Base-by-base conservation (phyloP, 2,888 invertebrate species). In the Lasioglossum calceatum region DNA sequence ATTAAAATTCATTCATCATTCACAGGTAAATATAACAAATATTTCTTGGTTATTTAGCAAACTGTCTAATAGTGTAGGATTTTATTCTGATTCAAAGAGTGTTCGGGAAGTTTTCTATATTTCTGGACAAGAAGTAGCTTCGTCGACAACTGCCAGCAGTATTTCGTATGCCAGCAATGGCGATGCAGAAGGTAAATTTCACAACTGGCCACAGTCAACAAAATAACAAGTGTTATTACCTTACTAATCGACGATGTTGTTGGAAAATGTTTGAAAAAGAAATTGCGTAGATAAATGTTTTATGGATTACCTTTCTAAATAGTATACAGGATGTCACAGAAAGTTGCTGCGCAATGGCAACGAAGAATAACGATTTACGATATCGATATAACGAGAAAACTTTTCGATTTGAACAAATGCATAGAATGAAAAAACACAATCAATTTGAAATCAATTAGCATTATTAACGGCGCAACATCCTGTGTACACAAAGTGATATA, bases 161-260 rank as follows among this genome's bases (percentile, higher is more conserved):
- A 87, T 82, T 90, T 90, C 87, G 58, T 86, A 87, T 86, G 83
- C 90, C 91, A 87, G 83, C 89, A 89, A 92, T 92, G 92, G 89
- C 92, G 76, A 92, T 92, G 92, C 91, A 92, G 81, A 92, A 92
- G 92, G 92, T 92, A 92, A 92, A 92, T 87, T 87, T 82, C 78
- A 85, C 72, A 82, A 82, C 77, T 77, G 85, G 81, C 73, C 85
- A 85, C 82, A 79, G 87, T 70, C 83, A 83, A 85, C 83, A 82
- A 89, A 89, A 90, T 90, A 91, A 88, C 86, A 82, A 84, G 67
- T 85, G 81, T 87, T 84, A 83, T 83, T 83, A 90, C 83, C 72
- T 79, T 88, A 88, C 87, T 82, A 89, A 88, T 84, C 77, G 70
- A 81, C 76, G 44, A 87, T 70, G 79, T 70, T n/a, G 27, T 90